Percentiles rank a stretch among this genome's conserved stretches.
Conservation (phyloP, 2,797 vertebrate species). For the Bovichtus diacanthus region DNA sequence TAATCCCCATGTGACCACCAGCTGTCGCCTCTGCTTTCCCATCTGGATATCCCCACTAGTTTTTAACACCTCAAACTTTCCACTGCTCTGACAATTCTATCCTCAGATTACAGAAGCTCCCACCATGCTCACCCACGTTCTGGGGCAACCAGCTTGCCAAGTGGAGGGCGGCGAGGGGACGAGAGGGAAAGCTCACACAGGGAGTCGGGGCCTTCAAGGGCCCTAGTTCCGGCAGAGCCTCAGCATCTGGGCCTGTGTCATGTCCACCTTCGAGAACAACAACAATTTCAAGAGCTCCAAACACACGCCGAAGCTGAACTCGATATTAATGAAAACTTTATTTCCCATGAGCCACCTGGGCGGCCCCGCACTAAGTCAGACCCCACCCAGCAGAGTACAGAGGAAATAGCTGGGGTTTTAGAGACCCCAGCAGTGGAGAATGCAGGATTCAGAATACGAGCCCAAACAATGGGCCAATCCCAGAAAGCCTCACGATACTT, state of each 20-base stretch:
- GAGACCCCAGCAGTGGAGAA: conserved; percentile 81
- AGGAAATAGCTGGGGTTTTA: conserved; percentile 84
- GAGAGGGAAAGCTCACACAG: conserved; percentile 89
- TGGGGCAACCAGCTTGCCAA: conserved; percentile 81
- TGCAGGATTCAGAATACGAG: conserved; percentile 87
- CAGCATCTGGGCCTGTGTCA: conserved; percentile 97
- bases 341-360: conserved; percentile 91
- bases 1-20: conserved; percentile 82
- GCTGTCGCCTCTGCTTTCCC: conserved; percentile 78
- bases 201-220: conserved; percentile 81
- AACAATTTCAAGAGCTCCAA: conserved; percentile 91
- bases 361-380: conserved; percentile 97
- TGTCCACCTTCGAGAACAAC: conserved; percentile 95
- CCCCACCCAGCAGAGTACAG: conserved; percentile 92
- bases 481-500: conserved; percentile 87
- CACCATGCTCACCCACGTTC: conserved; percentile 90
- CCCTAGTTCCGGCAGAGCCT: conserved; percentile 85
- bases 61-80: conserved; percentile 82
- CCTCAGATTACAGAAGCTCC: conserved; percentile 96
- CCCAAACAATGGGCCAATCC: conserved; percentile 91
- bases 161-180: conserved; percentile 89
- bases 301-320: conserved; percentile 87
- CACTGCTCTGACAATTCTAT: conserved; percentile 89
- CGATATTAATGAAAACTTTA: conserved; percentile 96
- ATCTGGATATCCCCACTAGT: conserved; percentile 75